A percentile compares a stretch with the other conserved stretches of the same genome.
phyloP scores from a whole-genome alignment of 2,113 vertebrate species.

The Neogale vison region DNA sequence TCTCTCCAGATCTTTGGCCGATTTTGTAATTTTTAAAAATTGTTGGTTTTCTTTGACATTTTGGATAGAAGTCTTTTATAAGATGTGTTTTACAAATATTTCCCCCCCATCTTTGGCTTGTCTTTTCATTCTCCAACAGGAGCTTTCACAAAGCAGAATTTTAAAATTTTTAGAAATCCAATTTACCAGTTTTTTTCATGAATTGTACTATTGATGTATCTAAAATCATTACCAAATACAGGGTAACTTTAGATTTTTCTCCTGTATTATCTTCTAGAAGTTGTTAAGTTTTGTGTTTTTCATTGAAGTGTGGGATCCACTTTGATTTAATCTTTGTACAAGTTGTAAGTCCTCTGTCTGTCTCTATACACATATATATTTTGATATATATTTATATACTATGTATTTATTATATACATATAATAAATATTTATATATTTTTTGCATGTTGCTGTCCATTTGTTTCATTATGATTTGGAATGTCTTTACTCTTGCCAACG shows the following conservation, averaged over 20 bases:
- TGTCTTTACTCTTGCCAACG: not conserved
- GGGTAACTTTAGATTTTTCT: not conserved
- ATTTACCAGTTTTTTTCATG: not conserved
- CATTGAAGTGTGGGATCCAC: not conserved
- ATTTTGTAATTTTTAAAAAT: not conserved
- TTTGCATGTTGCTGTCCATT: not conserved
- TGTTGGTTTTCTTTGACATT: not conserved
- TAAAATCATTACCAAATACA: conserved; percentile 21
- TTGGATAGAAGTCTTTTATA: not conserved
- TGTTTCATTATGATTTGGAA: not conserved
- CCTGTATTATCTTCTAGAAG: not conserved
- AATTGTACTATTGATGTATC: not conserved
- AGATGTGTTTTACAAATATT: not conserved
- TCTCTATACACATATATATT: not conserved
- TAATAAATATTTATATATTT: not conserved
- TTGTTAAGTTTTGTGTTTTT: not conserved
- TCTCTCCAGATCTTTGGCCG: not conserved
- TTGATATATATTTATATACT: not conserved
- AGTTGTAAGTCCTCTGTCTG: not conserved
- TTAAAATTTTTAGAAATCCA: not conserved
- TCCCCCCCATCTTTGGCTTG: not conserved
- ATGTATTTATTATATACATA: not conserved
- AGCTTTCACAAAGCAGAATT: not conserved
- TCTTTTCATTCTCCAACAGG: not conserved
- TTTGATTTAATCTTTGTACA: not conserved